Percentiles rank a stretch among this genome's conserved stretches.
Evolutionary conservation across 2,888 invertebrate genomes (phyloP).

Genomic region (Caenorhabditis angaria): DNA sequence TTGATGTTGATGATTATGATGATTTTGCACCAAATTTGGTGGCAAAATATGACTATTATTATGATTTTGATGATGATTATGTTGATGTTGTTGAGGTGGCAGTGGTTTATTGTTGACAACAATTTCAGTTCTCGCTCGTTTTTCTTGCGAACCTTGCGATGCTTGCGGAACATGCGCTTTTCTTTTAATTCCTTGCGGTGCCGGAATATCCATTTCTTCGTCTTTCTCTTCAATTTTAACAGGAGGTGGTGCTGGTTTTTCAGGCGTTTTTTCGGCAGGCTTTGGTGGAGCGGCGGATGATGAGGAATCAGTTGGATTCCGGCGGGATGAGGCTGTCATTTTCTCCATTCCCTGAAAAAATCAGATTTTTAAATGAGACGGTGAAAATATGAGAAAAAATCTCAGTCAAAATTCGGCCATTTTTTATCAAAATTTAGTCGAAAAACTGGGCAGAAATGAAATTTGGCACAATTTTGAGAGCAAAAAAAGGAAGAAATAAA

Average conservation of each 20-base stretch:
- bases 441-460: no score
- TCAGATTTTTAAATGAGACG: slow-evolving; percentile 26
- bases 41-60: background rate
- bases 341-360: slow-evolving; percentile 42
- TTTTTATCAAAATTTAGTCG: no score
- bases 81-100: background rate
- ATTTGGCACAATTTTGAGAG: no score
- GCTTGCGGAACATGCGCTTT: slow-evolving; percentile 36
- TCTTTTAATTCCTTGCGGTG: slow-evolving; percentile 30
- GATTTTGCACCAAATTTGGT: background rate
- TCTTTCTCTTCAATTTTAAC: slow-evolving; percentile 11
- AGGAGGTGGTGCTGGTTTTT: slow-evolving; percentile 25
- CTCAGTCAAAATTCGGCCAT: no score
- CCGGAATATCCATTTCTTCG: slow-evolving; percentile 13
- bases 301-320: background rate
- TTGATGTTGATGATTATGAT: background rate
- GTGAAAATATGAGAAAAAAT: slow-evolving; percentile 11
- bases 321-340: slow-evolving; percentile 38
- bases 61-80: slow-evolving; percentile 8
- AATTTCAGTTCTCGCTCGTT: slow-evolving; percentile 47
- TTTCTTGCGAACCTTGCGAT: slow-evolving; percentile 9
- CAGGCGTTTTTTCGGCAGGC: slow-evolving; percentile 1
- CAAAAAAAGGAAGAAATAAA: no score
- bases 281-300: no score
- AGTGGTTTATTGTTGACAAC: no score